Evolutionary conservation across 2,113 vertebrate species (phyloP).

Genomic region (Acrocephalus kingi): DNA sequence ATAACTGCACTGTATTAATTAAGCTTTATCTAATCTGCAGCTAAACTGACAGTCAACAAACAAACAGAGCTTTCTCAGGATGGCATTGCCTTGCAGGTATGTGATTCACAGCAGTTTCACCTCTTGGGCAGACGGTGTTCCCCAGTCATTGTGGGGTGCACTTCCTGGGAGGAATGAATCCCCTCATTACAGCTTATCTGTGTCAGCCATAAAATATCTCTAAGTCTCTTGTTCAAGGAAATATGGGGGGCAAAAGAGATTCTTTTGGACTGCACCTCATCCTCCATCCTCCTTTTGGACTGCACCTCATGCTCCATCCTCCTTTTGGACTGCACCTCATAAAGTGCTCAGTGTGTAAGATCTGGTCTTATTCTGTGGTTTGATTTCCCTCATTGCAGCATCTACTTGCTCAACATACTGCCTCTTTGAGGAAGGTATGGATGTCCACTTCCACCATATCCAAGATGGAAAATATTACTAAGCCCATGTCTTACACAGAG

Average conservation of each 20-base stretch:
- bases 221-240: neutral
- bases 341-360: neutral
- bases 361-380: neutral
- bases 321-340: neutral
- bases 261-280: neutral
- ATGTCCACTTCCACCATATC: neutral
- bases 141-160: neutral
- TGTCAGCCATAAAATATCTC: neutral
- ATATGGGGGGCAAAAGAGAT: neutral
- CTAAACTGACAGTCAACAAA: neutral
- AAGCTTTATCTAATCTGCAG: constrained; percentile 8
- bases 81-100: neutral
- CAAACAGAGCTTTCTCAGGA: neutral
- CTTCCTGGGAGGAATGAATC: neutral
- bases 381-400: neutral
- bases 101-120: neutral
- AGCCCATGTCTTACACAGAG: neutral
- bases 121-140: neutral
- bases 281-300: neutral
- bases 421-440: neutral
- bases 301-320: neutral
- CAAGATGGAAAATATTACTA: neutral
- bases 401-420: neutral
- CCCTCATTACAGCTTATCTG: neutral
- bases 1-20: neutral